These are phyloP conservation scores for Cancer borealis DNA, from an alignment of 2,888 invertebrate genomes.

Conservation along the genomic window DNA sequence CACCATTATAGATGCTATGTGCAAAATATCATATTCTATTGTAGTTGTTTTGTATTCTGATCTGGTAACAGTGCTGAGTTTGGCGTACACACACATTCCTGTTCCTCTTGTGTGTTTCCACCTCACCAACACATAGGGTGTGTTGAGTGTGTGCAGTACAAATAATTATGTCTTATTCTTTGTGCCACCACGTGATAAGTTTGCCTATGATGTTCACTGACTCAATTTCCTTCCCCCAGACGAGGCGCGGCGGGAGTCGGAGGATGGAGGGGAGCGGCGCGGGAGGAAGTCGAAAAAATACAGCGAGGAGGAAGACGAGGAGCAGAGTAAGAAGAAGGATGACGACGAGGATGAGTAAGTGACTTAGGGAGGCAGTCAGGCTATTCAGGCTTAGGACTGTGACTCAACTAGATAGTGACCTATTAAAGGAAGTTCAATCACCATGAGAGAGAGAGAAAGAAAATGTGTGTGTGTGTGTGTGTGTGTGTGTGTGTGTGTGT, in stretches of 20 bases:
- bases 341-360: constrained; percentile 74
- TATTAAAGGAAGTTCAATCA: too few relatives aligned
- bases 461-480: too few relatives aligned
- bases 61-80: too few relatives aligned
- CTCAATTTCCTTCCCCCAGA: constrained; percentile 56
- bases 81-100: too few relatives aligned
- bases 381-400: too few relatives aligned
- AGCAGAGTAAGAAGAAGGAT: constrained; percentile 61
- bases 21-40: too few relatives aligned
- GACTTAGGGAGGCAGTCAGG: neutral
- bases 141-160: neutral
- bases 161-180: neutral
- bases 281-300: constrained; percentile 58
- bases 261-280: constrained; percentile 54
- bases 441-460: too few relatives aligned
- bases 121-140: neutral
- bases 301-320: constrained; percentile 69
- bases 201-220: neutral
- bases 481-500: too few relatives aligned
- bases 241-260: constrained; percentile 69
- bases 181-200: neutral
- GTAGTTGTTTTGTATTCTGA: too few relatives aligned
- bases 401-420: too few relatives aligned
- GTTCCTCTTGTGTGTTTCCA: neutral
- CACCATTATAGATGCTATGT: too few relatives aligned